Conservation (phyloP, 2,797 vertebrate species). For the Argya squamiceps region DNA sequence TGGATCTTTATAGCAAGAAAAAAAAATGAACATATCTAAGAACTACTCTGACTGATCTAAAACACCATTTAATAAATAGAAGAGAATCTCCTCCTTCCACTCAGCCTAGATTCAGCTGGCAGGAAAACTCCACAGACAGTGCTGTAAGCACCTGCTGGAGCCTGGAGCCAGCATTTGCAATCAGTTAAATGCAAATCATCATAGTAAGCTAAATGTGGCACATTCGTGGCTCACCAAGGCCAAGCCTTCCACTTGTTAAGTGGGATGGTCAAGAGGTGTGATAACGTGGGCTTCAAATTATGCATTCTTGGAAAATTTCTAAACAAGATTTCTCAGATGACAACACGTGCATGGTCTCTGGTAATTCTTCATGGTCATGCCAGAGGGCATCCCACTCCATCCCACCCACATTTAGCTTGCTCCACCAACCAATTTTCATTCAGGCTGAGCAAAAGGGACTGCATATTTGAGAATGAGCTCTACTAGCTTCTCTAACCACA, state of each 20-base stretch:
- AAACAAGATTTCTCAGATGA: background rate
- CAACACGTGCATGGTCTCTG: background rate
- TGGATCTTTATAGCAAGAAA: background rate
- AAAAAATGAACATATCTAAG: background rate
- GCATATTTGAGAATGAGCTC: background rate
- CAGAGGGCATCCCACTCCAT: background rate
- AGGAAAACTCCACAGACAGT: background rate
- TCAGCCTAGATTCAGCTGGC: background rate
- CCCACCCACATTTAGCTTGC: background rate
- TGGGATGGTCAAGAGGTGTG: background rate
- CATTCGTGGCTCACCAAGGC: background rate
- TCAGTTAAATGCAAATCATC: background rate
- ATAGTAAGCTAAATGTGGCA: background rate
- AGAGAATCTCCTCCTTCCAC: background rate
- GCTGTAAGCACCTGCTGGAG: background rate
- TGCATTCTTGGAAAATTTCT: background rate
- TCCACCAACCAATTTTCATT: background rate
- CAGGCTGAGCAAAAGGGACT: background rate
- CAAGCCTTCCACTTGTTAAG: background rate
- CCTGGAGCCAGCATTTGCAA: background rate
- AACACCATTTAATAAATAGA: background rate
- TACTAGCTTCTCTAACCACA: background rate
- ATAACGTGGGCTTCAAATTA: background rate
- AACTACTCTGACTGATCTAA: background rate
- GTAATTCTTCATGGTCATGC: background rate